Evolutionary conservation across 2,888 invertebrate genomes (phyloP).

Genomic region (Tetranychus truncatus): DNA sequence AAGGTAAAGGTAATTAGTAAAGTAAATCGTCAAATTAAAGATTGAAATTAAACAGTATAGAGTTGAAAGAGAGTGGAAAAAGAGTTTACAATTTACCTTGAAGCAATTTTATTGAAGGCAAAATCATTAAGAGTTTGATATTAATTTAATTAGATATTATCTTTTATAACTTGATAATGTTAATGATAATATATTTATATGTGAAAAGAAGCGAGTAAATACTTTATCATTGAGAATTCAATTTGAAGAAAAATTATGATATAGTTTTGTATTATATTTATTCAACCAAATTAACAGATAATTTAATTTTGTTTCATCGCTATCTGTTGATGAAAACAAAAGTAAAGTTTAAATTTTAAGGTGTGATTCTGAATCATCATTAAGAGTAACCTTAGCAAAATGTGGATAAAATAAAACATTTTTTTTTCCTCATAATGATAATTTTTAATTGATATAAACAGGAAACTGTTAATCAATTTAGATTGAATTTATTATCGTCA

Average conservation of each 20-base stretch:
- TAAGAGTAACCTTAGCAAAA: neutral
- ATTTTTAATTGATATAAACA: neutral
- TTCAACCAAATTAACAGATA: neutral
- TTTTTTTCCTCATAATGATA: neutral
- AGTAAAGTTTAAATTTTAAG: neutral
- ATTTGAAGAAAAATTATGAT: too few relatives aligned
- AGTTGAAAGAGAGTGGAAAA: neutral
- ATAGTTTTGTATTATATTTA: neutral
- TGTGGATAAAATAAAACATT: neutral
- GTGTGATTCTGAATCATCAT: neutral
- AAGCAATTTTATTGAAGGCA: neutral
- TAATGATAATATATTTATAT: too few relatives aligned
- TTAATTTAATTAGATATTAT: too few relatives aligned
- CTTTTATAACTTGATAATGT: too few relatives aligned
- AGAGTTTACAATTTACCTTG: neutral
- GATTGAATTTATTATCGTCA: neutral
- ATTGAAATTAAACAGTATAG: neutral
- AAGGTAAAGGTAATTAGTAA: neutral
- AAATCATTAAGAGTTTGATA: too few relatives aligned
- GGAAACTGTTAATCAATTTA: constrained; percentile 1
- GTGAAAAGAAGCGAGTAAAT: too few relatives aligned
- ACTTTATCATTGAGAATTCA: too few relatives aligned
- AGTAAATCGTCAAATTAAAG: neutral
- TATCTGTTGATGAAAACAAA: neutral
- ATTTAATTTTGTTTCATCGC: neutral